These are phyloP conservation scores for Eulithis testata DNA, from an alignment of 2,888 invertebrate species.

Conservation along the genomic window DNA sequence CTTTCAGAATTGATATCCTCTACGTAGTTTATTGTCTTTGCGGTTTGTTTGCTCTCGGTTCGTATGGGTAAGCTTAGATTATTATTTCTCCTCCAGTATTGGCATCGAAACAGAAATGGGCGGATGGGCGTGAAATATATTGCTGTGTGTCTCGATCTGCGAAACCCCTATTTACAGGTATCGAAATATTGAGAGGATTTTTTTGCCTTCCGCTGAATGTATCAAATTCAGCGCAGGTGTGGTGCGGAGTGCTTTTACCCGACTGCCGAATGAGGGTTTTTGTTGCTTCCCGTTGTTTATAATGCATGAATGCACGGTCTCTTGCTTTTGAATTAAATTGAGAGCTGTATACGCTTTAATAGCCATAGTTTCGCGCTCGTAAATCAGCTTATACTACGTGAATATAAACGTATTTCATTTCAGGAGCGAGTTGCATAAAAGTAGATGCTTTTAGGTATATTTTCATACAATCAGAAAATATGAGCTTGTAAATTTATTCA, in stretches of 20 bases:
- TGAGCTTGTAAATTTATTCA: not conserved
- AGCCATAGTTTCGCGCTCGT: conserved; percentile 8
- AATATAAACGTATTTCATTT: conserved; percentile 8
- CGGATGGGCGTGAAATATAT: conserved; percentile 64
- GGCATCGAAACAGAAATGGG: conserved; percentile 46
- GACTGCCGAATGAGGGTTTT: conserved; percentile 10
- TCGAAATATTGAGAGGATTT: conserved; percentile 64
- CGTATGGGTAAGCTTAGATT: conserved; percentile 1
- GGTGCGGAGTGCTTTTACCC: conserved; percentile 28
- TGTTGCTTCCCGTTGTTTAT: conserved; percentile 30
- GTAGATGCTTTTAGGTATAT: not conserved
- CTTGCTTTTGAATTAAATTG: conserved; percentile 14
- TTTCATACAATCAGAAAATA: not conserved
- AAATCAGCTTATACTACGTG: conserved; percentile 6
- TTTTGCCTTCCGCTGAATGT: conserved; percentile 56
- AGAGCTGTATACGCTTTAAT: conserved; percentile 12
- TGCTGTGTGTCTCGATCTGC: conserved; percentile 63
- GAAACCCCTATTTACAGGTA: conserved; percentile 74
- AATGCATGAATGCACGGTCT: conserved; percentile 15
- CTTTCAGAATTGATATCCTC: not conserved
- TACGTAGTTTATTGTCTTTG: not conserved
- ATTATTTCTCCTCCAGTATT: conserved; percentile 25
- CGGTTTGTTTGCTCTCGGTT: conserved; percentile 1
- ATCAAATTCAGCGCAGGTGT: conserved; percentile 35
- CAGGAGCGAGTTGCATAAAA: not conserved